A percentile compares a stretch with the other conserved stretches of the same genome.
Evolutionary conservation across 2,888 invertebrate genomes (phyloP).

Genomic region (Rapana venosa): DNA sequence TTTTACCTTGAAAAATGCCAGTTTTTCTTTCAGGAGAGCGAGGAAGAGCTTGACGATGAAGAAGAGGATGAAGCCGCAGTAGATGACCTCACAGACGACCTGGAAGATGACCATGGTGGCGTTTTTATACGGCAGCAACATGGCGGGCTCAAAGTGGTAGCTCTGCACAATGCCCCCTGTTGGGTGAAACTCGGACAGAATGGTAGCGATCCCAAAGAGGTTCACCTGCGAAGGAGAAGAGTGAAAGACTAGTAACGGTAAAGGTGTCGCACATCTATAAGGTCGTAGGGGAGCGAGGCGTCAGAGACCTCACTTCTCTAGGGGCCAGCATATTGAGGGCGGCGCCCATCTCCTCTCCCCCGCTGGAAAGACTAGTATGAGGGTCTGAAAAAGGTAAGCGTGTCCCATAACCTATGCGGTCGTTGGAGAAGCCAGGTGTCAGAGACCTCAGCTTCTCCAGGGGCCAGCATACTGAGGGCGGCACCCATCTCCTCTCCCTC

Average conservation of each 20-base stretch:
- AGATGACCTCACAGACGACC: slow-evolving; percentile 67
- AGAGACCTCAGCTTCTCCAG: too few relatives aligned
- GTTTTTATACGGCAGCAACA: slow-evolving; percentile 73
- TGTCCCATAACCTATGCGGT: too few relatives aligned
- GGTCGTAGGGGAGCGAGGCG: too few relatives aligned
- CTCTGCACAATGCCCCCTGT: slow-evolving; percentile 73
- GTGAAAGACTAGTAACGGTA: not conserved
- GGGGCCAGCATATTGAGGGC: too few relatives aligned
- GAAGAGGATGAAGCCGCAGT: slow-evolving; percentile 73
- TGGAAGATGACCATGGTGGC: slow-evolving; percentile 69
- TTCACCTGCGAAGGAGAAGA: slow-evolving; percentile 73
- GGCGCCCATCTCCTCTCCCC: too few relatives aligned
- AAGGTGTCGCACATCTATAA: too few relatives aligned
- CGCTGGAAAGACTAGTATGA: not conserved
- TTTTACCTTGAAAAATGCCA: slow-evolving; percentile 68
- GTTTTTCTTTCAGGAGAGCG: slow-evolving; percentile 68
- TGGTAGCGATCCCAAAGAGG: slow-evolving; percentile 73
- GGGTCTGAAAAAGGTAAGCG: too few relatives aligned
- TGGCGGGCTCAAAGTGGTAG: slow-evolving; percentile 76
- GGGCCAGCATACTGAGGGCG: too few relatives aligned
- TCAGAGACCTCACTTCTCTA: too few relatives aligned
- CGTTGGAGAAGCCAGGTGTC: too few relatives aligned
- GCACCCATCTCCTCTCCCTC: too few relatives aligned
- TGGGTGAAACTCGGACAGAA: slow-evolving; percentile 74
- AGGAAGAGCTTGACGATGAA: slow-evolving; percentile 76